Conservation (phyloP, 2,888 invertebrate genomes). For the Adelognathus sp. region DNA sequence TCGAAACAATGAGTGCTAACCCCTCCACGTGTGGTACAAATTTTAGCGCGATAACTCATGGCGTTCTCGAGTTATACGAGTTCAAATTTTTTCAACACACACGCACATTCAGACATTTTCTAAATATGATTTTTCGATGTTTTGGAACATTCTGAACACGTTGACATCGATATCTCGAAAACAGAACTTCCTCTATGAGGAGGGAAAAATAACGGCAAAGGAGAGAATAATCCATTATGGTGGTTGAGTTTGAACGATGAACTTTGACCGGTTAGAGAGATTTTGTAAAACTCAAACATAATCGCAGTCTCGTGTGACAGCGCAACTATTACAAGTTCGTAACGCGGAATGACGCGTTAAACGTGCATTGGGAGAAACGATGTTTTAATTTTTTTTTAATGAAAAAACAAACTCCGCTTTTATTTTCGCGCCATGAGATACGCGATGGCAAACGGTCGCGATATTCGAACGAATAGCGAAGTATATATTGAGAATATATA, state of each 20-base stretch:
- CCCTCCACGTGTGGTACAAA: no score
- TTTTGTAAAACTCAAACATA: neutral
- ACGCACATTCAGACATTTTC: no score
- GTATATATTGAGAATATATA: neutral
- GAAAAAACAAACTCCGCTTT: slow-evolving; percentile 14
- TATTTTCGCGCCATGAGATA: neutral
- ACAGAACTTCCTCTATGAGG: no score
- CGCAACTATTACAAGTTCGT: neutral
- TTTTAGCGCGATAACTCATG: no score
- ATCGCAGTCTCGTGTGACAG: neutral
- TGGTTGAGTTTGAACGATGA: slow-evolving; percentile 9
- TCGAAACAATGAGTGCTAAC: no score
- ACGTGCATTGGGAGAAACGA: slow-evolving; percentile 11
- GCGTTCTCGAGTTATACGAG: no score
- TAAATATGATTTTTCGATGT: no score
- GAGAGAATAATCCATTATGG: slow-evolving; percentile 6
- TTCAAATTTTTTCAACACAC: no score
- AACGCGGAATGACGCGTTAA: slow-evolving; percentile 33
- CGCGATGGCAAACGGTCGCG: slow-evolving; percentile 26
- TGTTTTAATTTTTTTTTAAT: neutral
- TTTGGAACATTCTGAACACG: no score
- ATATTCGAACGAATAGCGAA: slow-evolving; percentile 29
- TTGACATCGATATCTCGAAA: no score
- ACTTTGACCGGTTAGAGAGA: slow-evolving; percentile 10
- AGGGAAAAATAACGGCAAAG: no score